phyloP scores from a whole-genome alignment of 1,140 invertebrate species.

The Drosophila orosa region DNA sequence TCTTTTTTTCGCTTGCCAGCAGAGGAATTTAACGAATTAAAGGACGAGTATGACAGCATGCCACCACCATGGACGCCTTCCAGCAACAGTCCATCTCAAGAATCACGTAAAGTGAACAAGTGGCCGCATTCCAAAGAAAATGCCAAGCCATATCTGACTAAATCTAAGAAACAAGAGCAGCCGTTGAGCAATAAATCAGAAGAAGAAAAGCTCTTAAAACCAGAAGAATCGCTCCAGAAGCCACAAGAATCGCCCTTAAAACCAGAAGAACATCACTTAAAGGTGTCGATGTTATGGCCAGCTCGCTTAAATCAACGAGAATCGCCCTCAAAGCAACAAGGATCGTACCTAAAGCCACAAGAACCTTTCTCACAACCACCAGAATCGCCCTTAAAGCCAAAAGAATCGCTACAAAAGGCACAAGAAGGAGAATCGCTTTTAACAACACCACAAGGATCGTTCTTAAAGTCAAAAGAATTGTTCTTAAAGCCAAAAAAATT shows the following conservation, averaged over 20 bases:
- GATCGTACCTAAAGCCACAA: neutral
- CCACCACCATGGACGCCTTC: neutral
- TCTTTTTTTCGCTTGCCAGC: neutral
- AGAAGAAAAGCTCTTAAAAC: neutral
- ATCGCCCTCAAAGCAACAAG: no score
- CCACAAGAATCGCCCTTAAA: neutral
- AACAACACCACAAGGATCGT: neutral
- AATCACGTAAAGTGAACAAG: neutral
- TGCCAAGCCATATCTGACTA: neutral
- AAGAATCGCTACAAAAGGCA: fast-evolving
- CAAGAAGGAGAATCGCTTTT: no score
- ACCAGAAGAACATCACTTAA: neutral
- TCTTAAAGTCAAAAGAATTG: neutral
- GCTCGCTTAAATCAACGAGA: no score
- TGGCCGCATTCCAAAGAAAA: neutral
- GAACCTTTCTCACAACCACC: neutral
- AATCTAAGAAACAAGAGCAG: neutral
- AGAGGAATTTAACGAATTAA: neutral
- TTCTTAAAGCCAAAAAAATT: no score
- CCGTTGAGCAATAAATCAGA: no score
- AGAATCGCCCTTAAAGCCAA: neutral
- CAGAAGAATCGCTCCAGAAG: no score
- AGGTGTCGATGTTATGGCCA: no score
- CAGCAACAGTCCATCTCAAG: no score
- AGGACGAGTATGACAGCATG: neutral